Base-by-base conservation (phyloP, 1,140 invertebrate genomes). In the Hycleus cichorii region DNA sequence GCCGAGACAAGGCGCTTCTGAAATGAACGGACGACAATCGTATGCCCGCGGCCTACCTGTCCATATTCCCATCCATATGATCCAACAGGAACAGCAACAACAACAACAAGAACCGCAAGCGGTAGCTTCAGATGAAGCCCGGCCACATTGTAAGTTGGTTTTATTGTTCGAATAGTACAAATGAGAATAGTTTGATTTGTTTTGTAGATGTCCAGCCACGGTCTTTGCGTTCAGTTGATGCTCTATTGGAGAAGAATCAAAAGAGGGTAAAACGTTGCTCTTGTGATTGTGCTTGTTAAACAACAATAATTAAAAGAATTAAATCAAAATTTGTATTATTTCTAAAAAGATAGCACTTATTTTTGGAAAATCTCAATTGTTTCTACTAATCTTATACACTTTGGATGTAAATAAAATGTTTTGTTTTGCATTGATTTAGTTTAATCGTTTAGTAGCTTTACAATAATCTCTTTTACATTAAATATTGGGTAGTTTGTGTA, bases 131-230 rank as follows among this genome's bases (percentile, higher is more conserved):
- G 59, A 77, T 72, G 72, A 81, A 60, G 68, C 75, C 58, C 74
- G 82, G 63, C 82, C 81, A 60, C 82, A 83, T 59, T 83, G 82
- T 83, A 71, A 80, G 78, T 45, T 53, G 1, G 8, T 45, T 9
- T 10, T 12, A 10, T 47, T n/a, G 1, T 25, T 25, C 3, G 3
- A 12, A 47, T 3, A 11, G 0, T 12, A 46, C 6, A 46, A 18
- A 46, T 25, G 12, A 12, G 12, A 12, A 10, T 47, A 25, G 12
- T 43, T 18, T 11, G 10, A 2, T 57, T 40, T 44, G 39, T 58
- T 50, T 70, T 75, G 8, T 73, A 85, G 83, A 78, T 72, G 78
- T 85, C 24, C 83, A 85, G 66, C 83, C 83, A 62, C 79, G 83
- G 68, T 85, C 83, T 39, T 76, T 82, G 12, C 76, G 76, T 32